Conservation (phyloP, 2,113 vertebrate genomes). For the Microcebus murinus region DNA sequence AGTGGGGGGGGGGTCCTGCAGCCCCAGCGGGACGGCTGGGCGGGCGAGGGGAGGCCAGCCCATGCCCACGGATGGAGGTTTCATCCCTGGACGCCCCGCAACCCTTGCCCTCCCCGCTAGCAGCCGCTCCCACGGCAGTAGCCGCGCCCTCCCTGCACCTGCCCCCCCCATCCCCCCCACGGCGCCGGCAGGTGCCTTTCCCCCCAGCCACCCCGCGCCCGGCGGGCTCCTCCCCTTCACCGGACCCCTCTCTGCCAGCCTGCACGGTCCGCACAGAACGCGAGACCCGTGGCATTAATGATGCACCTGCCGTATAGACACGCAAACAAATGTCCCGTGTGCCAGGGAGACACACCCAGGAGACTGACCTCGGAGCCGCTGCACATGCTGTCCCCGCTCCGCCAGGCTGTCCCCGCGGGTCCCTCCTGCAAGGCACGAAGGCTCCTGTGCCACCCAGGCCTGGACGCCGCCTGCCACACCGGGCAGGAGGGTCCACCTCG, state of each 20-base stretch:
- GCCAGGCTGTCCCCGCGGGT: too few species aligned
- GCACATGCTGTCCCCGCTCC: too few species aligned
- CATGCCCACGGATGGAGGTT: too few species aligned
- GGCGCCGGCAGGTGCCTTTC: too few species aligned
- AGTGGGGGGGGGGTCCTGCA: background rate
- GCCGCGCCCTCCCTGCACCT: background rate
- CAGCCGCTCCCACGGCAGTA: background rate
- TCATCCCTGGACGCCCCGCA: fast-evolving
- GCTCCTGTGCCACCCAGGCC: too few species aligned
- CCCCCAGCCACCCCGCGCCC: too few species aligned
- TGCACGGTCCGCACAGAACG: background rate
- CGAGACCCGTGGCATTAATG: background rate
- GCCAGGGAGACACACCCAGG: background rate
- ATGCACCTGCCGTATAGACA: too few species aligned
- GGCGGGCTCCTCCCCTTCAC: background rate
- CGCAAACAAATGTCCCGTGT: fast-evolving
- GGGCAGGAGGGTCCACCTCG: too few species aligned
- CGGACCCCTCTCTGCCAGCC: background rate
- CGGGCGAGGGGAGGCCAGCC: too few species aligned
- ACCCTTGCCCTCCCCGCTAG: background rate
- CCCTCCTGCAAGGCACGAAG: too few species aligned
- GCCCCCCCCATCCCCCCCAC: background rate
- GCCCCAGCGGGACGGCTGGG: background rate
- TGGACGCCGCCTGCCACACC: too few species aligned
- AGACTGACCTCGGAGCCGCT: too few species aligned